Evolutionary conservation across 2,888 invertebrate genomes (phyloP).

Genomic region (Andrena chrysosceles): DNA sequence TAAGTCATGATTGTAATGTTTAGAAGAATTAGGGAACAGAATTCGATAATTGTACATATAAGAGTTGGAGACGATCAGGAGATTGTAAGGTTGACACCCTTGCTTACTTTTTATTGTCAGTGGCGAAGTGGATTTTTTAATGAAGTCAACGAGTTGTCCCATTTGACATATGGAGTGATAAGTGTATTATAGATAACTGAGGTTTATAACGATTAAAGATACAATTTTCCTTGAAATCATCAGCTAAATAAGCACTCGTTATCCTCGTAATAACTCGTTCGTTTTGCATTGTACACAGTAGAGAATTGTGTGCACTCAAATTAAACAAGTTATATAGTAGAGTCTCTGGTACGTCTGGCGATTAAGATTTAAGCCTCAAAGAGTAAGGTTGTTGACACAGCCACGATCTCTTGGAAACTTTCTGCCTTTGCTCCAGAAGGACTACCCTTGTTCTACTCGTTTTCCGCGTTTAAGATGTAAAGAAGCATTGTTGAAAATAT

Average conservation of each 20-base stretch:
- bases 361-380: conserved; percentile 4
- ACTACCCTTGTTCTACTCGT: not conserved
- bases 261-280: not conserved
- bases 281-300: not conserved
- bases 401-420: conserved; percentile 16
- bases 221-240: too few relatives aligned
- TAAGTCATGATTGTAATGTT: not conserved
- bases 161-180: too few relatives aligned
- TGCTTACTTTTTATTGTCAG: not conserved
- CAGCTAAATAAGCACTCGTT: too few relatives aligned
- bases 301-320: not conserved
- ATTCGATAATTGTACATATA: not conserved
- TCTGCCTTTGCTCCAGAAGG: not conserved
- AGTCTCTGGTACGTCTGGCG: not conserved
- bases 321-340: conserved; percentile 2
- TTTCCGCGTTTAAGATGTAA: not conserved
- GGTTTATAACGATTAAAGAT: too few relatives aligned
- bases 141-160: too few relatives aligned
- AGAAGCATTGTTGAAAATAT: too few relatives aligned
- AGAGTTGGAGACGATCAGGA: not conserved
- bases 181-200: too few relatives aligned
- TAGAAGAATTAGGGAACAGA: not conserved
- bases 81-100: not conserved
- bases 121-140: not conserved
- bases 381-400: conserved; percentile 19